phyloP scores from a whole-genome alignment of 2,888 invertebrate genomes.

The Myopa tessellatipennis region DNA sequence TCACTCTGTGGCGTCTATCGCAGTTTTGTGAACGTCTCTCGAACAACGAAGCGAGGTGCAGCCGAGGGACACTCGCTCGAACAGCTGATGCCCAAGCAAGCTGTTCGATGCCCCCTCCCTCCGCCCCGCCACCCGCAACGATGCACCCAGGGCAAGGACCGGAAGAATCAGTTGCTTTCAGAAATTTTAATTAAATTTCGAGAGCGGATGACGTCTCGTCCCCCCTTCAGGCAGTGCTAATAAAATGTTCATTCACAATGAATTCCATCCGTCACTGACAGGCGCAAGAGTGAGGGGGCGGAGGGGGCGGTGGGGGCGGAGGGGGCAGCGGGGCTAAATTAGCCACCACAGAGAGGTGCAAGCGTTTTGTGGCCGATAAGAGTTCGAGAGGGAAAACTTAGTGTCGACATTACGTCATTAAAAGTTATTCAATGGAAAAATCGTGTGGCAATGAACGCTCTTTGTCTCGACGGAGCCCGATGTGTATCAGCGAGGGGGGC shows the following conservation, averaged over 20 bases:
- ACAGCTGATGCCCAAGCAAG: not conserved
- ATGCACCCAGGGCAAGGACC: not conserved
- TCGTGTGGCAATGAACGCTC: conserved; percentile 2
- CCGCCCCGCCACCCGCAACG: not conserved
- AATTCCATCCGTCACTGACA: conserved; percentile 10
- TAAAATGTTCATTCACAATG: conserved; percentile 34
- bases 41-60: not conserved
- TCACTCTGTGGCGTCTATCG: not conserved
- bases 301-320: not conserved
- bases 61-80: not conserved
- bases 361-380: conserved; percentile 14
- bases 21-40: not conserved
- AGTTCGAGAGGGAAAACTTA: conserved; percentile 18
- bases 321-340: not conserved
- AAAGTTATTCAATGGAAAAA: conserved; percentile 34
- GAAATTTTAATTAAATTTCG: conserved; percentile 35
- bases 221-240: conserved; percentile 22
- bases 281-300: not conserved
- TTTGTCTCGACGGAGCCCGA: not conserved
- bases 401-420: conserved; percentile 35
- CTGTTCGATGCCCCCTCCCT: not conserved
- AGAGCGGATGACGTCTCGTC: conserved; percentile 2
- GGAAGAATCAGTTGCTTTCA: not conserved
- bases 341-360: not conserved
- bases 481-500: not conserved